A percentile compares a stretch with the other conserved stretches of the same genome.
Conservation (phyloP, 2,888 invertebrate species). For the Sinotaia quadrata region DNA sequence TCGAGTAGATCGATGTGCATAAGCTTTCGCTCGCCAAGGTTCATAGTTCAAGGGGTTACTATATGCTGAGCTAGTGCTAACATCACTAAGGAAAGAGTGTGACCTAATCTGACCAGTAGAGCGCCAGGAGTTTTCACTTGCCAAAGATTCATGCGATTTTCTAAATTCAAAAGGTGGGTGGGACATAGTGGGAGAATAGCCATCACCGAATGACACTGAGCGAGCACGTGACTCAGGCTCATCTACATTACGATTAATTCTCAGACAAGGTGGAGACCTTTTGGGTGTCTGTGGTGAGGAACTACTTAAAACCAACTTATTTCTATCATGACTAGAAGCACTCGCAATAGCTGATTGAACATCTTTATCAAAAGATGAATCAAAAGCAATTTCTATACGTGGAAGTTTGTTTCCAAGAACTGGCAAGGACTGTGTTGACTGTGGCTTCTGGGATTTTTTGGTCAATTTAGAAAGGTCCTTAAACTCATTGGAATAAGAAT, state of each 20-base stretch:
- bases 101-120: slow-evolving; percentile 1
- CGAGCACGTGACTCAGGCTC: background rate
- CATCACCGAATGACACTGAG: slow-evolving; percentile 26
- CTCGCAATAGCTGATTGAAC: too few relatives aligned
- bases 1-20: background rate
- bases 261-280: background rate
- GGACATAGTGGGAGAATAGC: slow-evolving; percentile 24
- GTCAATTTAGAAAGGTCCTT: too few relatives aligned
- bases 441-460: too few relatives aligned
- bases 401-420: background rate
- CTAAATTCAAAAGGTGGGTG: background rate
- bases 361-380: slow-evolving; percentile 11
- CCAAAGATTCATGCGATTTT: slow-evolving; percentile 13
- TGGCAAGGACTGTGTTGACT: background rate
- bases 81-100: slow-evolving; percentile 17
- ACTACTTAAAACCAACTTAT: background rate
- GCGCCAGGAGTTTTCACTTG: slow-evolving; percentile 6
- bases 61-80: background rate
- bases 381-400: slow-evolving; percentile 15
- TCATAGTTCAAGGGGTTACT: slow-evolving; percentile 15
- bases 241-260: background rate
- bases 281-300: slow-evolving; percentile 16
- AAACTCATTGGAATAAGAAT: too few relatives aligned
- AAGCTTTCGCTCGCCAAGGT: slow-evolving; percentile 22
- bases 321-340: background rate